Conservation (phyloP, 2,797 vertebrate species). For the Glossophaga mutica region DNA sequence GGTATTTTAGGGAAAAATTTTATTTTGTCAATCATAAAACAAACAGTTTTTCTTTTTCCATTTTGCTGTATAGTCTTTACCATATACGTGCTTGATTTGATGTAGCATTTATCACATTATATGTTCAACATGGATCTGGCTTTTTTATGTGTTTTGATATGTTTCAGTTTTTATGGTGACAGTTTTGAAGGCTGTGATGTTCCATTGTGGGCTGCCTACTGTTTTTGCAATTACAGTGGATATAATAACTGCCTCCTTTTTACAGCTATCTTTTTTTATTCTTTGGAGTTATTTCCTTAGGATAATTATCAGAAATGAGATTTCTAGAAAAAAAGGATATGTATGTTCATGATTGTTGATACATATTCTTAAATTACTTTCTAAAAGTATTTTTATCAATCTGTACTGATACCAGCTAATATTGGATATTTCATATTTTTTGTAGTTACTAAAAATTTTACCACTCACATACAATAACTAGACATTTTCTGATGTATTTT, state of each 20-base stretch:
- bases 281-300: not conserved
- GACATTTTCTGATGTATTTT: not conserved
- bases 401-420: not conserved
- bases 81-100: not conserved
- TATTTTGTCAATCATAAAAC: not conserved
- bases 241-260: not conserved
- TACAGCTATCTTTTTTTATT: not conserved
- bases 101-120: not conserved
- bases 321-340: not conserved
- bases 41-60: not conserved
- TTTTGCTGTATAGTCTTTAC: not conserved
- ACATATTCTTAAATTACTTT: not conserved
- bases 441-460: not conserved
- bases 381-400: not conserved
- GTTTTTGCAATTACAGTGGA: not conserved
- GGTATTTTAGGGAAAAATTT: not conserved
- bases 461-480: not conserved
- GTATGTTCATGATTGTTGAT: not conserved
- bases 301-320: not conserved
- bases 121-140: not conserved
- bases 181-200: not conserved
- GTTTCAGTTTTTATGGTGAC: not conserved
- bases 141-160: not conserved
- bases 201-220: not conserved
- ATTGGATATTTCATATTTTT: not conserved